These are phyloP conservation scores for Lamellibrachia luymesi DNA, from an alignment of 1,140 invertebrate genomes.

Conservation along the genomic window DNA sequence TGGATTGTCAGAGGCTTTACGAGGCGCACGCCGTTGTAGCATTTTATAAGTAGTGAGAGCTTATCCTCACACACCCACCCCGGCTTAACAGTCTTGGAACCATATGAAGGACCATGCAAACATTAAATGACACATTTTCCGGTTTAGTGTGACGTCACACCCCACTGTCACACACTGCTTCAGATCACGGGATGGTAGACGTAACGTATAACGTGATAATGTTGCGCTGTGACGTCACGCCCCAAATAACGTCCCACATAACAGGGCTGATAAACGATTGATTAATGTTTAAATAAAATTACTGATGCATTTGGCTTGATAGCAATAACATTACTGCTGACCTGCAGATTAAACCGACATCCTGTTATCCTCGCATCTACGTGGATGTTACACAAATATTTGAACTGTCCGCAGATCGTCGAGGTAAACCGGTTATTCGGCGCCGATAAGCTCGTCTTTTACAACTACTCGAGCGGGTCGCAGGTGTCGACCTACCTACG, in stretches of 20 bases:
- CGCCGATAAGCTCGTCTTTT: constrained; percentile 85
- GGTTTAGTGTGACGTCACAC: not conserved
- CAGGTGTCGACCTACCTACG: constrained; percentile 70
- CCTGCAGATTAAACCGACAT: not conserved
- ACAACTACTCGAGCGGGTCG: constrained; percentile 83
- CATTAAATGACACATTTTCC: not conserved
- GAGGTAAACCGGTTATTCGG: constrained; percentile 87
- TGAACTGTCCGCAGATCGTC: constrained; percentile 67
- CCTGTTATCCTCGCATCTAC: not conserved
- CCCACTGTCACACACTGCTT: too few species aligned
- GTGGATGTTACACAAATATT: not conserved
- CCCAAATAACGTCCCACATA: too few species aligned
- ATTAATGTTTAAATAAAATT: not conserved
- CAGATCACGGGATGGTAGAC: too few species aligned
- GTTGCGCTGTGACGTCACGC: too few species aligned
- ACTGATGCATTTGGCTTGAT: not conserved
- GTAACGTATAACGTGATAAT: too few species aligned
- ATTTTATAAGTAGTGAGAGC: too few species aligned
- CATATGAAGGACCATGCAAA: too few species aligned
- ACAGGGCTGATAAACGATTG: not conserved
- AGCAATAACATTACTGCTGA: not conserved
- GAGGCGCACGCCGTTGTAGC: too few species aligned
- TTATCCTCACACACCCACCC: too few species aligned
- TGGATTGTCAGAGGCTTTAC: too few species aligned
- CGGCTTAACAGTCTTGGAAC: too few species aligned